Percentiles rank a stretch among this genome's conserved stretches.
These are phyloP conservation scores for Rhyacophila brunnea DNA, from an alignment of 1,140 invertebrate genomes.

Conservation along the genomic window DNA sequence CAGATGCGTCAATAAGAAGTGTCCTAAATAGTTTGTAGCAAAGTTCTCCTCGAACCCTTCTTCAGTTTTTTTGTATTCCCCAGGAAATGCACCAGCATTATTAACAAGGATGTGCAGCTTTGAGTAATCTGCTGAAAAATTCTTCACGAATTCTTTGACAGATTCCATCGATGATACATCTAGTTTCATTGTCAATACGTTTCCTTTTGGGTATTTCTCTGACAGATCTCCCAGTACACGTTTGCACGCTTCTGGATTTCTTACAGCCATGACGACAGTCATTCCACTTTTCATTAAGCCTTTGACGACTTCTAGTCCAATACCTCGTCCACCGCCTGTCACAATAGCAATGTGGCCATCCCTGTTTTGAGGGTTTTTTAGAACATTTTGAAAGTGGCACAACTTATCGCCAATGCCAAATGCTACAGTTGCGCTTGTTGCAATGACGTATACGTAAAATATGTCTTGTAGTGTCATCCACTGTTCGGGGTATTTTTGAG, in stretches of 20 bases:
- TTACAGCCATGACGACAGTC: slow-evolving; percentile 80
- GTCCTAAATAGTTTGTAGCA: slow-evolving; percentile 82
- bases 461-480: too few species aligned
- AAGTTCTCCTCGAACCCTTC: slow-evolving; percentile 85
- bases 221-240: slow-evolving; percentile 38
- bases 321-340: slow-evolving; percentile 84
- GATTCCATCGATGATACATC: slow-evolving; percentile 70
- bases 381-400: too few species aligned
- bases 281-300: slow-evolving; percentile 78
- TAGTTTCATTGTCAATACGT: slow-evolving; percentile 54
- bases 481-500: too few species aligned
- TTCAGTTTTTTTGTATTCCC: slow-evolving; percentile 69
- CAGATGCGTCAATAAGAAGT: slow-evolving; percentile 85
- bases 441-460: too few species aligned
- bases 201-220: slow-evolving; percentile 55
- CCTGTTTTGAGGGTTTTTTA: slow-evolving; percentile 26
- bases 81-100: slow-evolving; percentile 87
- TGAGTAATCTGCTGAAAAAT: slow-evolving; percentile 61
- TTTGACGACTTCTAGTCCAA: slow-evolving; percentile 80
- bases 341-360: slow-evolving; percentile 74
- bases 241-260: slow-evolving; percentile 54
- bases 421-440: too few species aligned
- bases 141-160: slow-evolving; percentile 70
- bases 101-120: slow-evolving; percentile 77
- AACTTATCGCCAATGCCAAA: too few species aligned